Evolutionary conservation across 2,113 vertebrate genomes (phyloP).

Genomic region (Phoenicopterus ruber): DNA sequence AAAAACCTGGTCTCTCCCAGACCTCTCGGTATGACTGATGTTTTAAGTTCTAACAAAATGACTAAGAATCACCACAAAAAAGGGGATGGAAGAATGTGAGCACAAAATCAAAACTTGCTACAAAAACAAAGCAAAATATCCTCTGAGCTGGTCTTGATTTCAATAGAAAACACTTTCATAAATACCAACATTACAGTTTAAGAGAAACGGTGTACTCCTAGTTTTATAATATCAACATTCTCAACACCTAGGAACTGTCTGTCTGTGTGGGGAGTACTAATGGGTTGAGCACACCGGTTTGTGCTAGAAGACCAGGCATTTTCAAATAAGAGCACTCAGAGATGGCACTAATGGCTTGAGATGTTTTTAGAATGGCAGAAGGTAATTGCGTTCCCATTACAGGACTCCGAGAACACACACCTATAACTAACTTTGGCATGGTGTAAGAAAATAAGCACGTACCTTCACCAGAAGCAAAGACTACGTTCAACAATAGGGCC

Average conservation of each 20-base stretch:
- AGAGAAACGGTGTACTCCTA: neutral
- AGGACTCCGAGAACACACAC: neutral
- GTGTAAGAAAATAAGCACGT: rapidly evolving
- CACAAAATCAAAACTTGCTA: neutral
- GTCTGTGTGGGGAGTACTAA: neutral
- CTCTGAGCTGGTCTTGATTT: neutral
- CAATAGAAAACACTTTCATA: neutral
- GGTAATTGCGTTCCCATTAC: neutral
- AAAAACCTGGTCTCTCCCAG: neutral
- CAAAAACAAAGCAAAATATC: neutral
- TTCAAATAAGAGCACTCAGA: neutral
- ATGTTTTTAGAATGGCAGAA: neutral
- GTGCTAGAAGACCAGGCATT: neutral
- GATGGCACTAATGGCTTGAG: neutral
- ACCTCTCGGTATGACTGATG: neutral
- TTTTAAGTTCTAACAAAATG: neutral
- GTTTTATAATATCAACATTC: neutral
- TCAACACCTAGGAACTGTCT: neutral
- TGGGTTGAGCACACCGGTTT: neutral
- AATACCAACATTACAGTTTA: neutral
- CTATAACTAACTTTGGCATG: neutral
- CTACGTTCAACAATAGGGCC: neutral
- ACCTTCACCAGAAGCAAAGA: neutral
- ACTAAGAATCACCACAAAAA: neutral
- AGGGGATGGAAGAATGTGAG: neutral